Base-by-base conservation (phyloP, 2,797 vertebrate genomes). In the Urophycis tenuis region DNA sequence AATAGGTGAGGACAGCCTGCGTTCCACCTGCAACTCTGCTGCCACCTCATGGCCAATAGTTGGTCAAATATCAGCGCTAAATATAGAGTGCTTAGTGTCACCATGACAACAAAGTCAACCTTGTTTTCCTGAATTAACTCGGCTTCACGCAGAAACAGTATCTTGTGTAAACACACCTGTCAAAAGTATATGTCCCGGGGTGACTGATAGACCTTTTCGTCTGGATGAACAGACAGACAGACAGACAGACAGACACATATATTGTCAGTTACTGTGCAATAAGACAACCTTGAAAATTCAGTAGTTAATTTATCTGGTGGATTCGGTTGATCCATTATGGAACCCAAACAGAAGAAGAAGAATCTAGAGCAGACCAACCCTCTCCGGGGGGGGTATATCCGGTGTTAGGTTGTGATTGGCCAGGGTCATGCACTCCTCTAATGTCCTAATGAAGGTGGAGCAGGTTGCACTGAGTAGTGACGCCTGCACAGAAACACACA, bases 391-490 rank as follows among this genome's bases (percentile, higher is more conserved):
- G 72, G 86, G 94, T 88, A 97, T 95, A 89, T 97, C 96, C 53
- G 96, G 95, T 76, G 95, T 95, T 89, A 99, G 92, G 90, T 93
- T 98, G 88, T 95, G 93, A 89, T 96, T 97, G 17, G 96, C 96
- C 12, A 99, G 95, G 83, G 94, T 96, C 95, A 98, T 97, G 87
- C 97, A 99, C 88, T 99, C 97, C 90, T 98, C 97, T 80, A 99
- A 88, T 0, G 96, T 98, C 87, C 93, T 95, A 91, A 99, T 96
- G 91, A 98, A 99, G 0, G 97, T 99, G 72, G 96, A 93, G 90
- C 97, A 99, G 1, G 97, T 99, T 74, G 97, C 97, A 87, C 96
- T 97, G 87, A 99, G 94, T 81, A 99, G 92, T 76, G 96, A 98
- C 2, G 96, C 96, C 96, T 98, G 89, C 31, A 92, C 90, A 88